phyloP scores from a whole-genome alignment of 2,888 invertebrate species.

The Apodemia mormo region DNA sequence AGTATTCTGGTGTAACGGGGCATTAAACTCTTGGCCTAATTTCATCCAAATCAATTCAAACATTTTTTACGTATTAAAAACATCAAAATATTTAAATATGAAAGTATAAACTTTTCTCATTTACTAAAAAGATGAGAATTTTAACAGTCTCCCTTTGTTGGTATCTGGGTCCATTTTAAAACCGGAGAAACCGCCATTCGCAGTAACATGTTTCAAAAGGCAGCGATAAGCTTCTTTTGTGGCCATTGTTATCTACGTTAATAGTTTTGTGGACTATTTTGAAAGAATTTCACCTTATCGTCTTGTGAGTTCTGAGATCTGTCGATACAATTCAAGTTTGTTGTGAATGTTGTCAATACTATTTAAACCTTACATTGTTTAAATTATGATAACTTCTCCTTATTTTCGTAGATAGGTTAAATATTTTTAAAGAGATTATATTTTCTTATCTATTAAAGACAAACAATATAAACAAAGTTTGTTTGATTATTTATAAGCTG shows the following conservation, averaged over 20 bases:
- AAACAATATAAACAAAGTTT: too few species aligned
- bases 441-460: too few species aligned
- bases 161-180: neutral
- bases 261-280: neutral
- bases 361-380: neutral
- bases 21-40: too few species aligned
- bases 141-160: neutral
- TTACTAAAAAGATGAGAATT: neutral
- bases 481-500: too few species aligned
- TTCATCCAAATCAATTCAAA: too few species aligned
- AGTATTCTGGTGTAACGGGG: too few species aligned
- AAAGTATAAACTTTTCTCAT: neutral
- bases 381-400: neutral
- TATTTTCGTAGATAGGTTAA: neutral
- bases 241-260: conserved; percentile 1
- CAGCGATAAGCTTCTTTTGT: neutral
- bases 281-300: conserved; percentile 7
- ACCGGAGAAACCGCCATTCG: neutral
- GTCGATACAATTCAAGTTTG: neutral
- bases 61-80: too few species aligned
- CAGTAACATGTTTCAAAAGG: neutral
- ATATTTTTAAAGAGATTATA: neutral
- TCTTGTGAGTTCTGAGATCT: conserved; percentile 9
- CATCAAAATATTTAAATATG: neutral
- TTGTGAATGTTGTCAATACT: neutral